These are phyloP conservation scores for Mesorhabditis spiculigera DNA, from an alignment of 2,888 invertebrate genomes.

Conservation along the genomic window DNA sequence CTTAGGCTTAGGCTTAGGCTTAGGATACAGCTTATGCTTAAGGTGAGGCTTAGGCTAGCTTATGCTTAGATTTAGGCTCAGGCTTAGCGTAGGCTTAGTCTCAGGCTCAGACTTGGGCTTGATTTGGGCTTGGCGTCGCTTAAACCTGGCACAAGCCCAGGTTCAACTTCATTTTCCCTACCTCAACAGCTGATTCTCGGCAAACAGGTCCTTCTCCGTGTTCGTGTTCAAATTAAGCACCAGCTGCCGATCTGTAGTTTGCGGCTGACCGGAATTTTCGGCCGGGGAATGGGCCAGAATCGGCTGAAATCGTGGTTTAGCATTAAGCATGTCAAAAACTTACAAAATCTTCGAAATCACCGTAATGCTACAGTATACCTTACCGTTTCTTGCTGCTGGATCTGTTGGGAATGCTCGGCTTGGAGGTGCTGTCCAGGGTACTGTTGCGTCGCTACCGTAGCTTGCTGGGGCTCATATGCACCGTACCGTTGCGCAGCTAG, in stretches of 20 bases:
- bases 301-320: neutral
- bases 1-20: too few relatives aligned
- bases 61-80: too few relatives aligned
- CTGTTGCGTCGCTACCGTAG: neutral
- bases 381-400: neutral
- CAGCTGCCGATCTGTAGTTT: neutral
- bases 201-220: constrained; percentile 2
- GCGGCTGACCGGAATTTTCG: neutral
- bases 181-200: constrained; percentile 6
- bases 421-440: neutral
- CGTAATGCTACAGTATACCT: too few relatives aligned
- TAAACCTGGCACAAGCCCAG: neutral
- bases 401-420: neutral
- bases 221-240: neutral
- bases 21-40: too few relatives aligned
- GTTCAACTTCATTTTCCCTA: neutral
- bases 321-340: neutral
- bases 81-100: too few relatives aligned
- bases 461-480: too few relatives aligned
- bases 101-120: too few relatives aligned
- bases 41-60: too few relatives aligned
- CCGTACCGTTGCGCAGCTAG: too few relatives aligned
- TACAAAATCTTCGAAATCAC: too few relatives aligned
- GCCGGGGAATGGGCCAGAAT: neutral
- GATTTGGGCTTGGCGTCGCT: too few relatives aligned